phyloP scores from a whole-genome alignment of 2,797 vertebrate genomes.

The Gila robusta region DNA sequence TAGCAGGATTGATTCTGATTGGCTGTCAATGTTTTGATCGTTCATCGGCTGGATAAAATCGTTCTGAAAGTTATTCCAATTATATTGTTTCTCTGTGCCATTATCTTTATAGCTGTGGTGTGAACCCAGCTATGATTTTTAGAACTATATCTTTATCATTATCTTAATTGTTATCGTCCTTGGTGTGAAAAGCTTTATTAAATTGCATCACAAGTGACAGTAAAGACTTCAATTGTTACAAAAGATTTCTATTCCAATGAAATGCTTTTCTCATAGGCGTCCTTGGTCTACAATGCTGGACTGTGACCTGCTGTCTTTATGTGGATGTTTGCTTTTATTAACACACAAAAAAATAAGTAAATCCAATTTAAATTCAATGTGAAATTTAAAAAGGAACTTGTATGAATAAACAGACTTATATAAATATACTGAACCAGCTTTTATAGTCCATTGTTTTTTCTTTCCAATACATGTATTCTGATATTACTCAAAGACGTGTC shows the following conservation, averaged over 20 bases:
- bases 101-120: no score
- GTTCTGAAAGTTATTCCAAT: no score
- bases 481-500: neutral
- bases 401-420: neutral
- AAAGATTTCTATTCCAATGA: neutral
- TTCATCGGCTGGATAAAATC: no score
- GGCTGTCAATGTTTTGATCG: no score
- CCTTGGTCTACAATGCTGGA: neutral
- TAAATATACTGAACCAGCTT: neutral
- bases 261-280: neutral
- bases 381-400: neutral
- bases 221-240: neutral
- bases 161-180: no score
- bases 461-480: neutral
- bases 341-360: neutral
- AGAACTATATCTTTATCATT: no score
- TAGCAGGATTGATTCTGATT: no score
- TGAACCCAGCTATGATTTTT: no score
- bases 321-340: conserved; percentile 1
- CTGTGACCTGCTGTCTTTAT: neutral
- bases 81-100: no score
- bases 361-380: neutral
- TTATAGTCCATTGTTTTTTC: neutral
- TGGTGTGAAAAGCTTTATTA: neutral
- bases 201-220: neutral